A percentile compares a stretch with the other conserved stretches of the same genome.
These are phyloP conservation scores for Furcifer pardalis DNA, from an alignment of 2,797 vertebrate genomes.

Conservation along the genomic window DNA sequence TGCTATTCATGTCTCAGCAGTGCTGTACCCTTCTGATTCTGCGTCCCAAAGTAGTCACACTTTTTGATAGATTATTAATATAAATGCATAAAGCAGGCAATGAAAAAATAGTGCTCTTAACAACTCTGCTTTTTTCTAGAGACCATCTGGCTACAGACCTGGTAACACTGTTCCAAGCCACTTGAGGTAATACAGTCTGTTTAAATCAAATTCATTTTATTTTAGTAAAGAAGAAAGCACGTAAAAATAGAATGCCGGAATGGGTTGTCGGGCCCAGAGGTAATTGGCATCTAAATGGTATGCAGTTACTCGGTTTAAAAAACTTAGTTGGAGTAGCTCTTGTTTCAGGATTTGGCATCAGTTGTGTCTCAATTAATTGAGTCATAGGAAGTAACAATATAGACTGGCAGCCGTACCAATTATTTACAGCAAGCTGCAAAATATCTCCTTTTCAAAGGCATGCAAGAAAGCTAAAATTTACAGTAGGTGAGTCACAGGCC, in stretches of 20 bases:
- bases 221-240: slow-evolving; percentile 25
- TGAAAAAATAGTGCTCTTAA: not conserved
- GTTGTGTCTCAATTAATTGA: slow-evolving; percentile 46
- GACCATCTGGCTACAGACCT: not conserved
- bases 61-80: not conserved
- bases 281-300: slow-evolving; percentile 28
- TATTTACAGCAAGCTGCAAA: slow-evolving; percentile 47
- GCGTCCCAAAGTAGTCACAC: too few relatives aligned
- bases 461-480: slow-evolving; percentile 36
- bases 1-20: too few relatives aligned
- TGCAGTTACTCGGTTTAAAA: slow-evolving; percentile 34
- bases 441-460: slow-evolving; percentile 7
- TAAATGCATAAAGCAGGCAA: not conserved
- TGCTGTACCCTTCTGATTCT: not conserved
- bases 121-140: not conserved
- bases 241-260: slow-evolving; percentile 30
- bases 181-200: not conserved
- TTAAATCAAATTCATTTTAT: not conserved
- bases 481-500: not conserved
- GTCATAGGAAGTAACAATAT: slow-evolving; percentile 35
- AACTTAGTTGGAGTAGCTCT: slow-evolving; percentile 9
- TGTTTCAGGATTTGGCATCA: slow-evolving; percentile 24
- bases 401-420: slow-evolving; percentile 18
- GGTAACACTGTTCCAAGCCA: not conserved
- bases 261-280: not conserved